A percentile compares a stretch with the other conserved stretches of the same genome.
Evolutionary conservation across 2,888 invertebrate genomes (phyloP).

Genomic region (Campopleginae sp.): DNA sequence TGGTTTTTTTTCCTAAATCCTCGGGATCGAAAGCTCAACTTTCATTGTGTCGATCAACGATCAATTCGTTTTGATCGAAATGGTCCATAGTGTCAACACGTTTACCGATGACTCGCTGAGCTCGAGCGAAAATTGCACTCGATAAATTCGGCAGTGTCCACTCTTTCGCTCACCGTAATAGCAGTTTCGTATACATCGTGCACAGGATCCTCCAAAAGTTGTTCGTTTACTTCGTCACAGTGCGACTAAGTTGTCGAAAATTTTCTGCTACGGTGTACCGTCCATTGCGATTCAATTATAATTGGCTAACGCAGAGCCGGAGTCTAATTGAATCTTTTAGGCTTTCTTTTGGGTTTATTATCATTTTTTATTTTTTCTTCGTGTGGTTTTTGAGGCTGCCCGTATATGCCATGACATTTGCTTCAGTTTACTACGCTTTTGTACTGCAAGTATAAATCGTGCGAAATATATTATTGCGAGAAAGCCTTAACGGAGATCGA

Average conservation of each 20-base stretch:
- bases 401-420: conserved; percentile 13
- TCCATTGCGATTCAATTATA: too few species aligned
- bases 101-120: conserved; percentile 18
- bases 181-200: conserved; percentile 2
- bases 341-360: not conserved
- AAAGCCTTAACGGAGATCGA: conserved; percentile 48
- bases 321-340: not conserved
- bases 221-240: too few species aligned
- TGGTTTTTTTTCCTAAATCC: not conserved
- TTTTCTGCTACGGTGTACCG: not conserved
- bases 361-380: too few species aligned
- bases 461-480: conserved; percentile 47
- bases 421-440: conserved; percentile 20
- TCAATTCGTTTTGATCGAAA: conserved; percentile 3
- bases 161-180: conserved; percentile 36
- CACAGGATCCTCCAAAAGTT: not conserved
- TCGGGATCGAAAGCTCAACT: not conserved
- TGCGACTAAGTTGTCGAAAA: not conserved
- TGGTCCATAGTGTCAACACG: conserved; percentile 1
- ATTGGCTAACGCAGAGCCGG: not conserved
- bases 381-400: not conserved
- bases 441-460: conserved; percentile 28
- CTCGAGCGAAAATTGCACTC: conserved; percentile 56
- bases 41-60: not conserved
- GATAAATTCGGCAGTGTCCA: conserved; percentile 55